These are phyloP conservation scores for Ailuropoda melanoleuca DNA, from an alignment of 2,113 vertebrate genomes.

Conservation along the genomic window DNA sequence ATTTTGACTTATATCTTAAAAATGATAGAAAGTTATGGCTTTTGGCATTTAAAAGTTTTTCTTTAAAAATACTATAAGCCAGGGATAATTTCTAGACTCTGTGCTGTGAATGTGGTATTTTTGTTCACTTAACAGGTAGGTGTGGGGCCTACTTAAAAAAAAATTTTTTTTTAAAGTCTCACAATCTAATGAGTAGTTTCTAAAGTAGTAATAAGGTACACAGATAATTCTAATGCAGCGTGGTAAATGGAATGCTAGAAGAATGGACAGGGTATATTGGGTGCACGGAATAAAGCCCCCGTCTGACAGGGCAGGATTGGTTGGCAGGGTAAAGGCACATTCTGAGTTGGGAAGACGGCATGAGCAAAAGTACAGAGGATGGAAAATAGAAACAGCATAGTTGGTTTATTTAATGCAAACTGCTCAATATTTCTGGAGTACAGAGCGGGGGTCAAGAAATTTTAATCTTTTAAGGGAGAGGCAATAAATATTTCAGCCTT, in stretches of 20 bases:
- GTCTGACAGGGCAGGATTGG: neutral
- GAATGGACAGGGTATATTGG: neutral
- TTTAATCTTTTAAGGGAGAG: neutral
- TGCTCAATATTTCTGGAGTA: neutral
- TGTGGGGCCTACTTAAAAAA: neutral
- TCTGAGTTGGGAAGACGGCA: neutral
- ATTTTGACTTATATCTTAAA: neutral
- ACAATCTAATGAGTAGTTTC: neutral
- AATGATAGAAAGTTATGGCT: neutral
- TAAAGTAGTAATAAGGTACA: neutral
- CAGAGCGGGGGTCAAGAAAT: neutral
- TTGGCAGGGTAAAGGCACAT: neutral
- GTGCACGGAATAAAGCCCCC: neutral
- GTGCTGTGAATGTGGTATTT: constrained; percentile 29
- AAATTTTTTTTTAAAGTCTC: neutral
- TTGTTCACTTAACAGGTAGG: neutral
- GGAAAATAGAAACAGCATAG: neutral
- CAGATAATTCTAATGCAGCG: neutral
- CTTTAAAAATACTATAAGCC: neutral
- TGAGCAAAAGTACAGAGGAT: neutral
- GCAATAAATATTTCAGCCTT: neutral
- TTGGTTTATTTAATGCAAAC: neutral
- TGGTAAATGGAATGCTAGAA: neutral
- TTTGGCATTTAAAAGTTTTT: constrained; percentile 21
- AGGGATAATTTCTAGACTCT: neutral